phyloP scores from a whole-genome alignment of 2,888 invertebrate species.

The Hipparchia sbordonii region DNA sequence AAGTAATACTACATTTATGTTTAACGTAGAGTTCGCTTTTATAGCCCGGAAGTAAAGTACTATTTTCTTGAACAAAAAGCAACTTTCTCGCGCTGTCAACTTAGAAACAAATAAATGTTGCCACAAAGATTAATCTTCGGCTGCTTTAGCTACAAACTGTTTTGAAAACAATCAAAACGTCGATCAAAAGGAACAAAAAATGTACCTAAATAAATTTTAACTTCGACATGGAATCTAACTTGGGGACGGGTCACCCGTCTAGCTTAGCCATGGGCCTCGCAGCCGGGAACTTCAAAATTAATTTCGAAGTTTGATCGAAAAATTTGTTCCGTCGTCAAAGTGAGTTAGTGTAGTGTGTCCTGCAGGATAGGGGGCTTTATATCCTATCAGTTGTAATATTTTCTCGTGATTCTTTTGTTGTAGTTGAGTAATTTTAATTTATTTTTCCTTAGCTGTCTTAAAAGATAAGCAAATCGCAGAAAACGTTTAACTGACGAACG shows the following conservation, averaged over 20 bases:
- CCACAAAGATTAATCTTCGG: no score
- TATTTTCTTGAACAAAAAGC: no score
- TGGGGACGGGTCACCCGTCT: constrained; percentile 49
- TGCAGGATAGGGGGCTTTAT: constrained; percentile 24
- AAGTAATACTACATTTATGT: no score
- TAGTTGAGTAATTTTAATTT: no score
- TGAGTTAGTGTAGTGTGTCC: constrained; percentile 42
- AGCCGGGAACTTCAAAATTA: constrained; percentile 73
- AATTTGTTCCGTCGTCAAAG: constrained; percentile 64
- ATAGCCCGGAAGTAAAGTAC: no score
- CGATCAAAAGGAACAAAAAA: not conserved
- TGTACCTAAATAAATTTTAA: constrained; percentile 38
- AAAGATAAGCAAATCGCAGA: no score
- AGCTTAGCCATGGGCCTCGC: constrained; percentile 51
- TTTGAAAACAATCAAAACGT: not conserved
- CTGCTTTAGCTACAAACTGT: not conserved
- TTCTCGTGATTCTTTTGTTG: not conserved
- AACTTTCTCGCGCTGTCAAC: no score
- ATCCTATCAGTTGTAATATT: constrained; percentile 14
- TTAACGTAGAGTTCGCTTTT: no score
- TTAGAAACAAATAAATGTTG: no score
- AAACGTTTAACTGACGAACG: no score
- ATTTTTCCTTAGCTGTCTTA: no score
- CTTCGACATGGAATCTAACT: constrained; percentile 62
- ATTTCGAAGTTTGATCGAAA: constrained; percentile 76